These are phyloP conservation scores for Cactoblastis cactorum DNA, from an alignment of 2,888 invertebrate genomes.

Conservation along the genomic window DNA sequence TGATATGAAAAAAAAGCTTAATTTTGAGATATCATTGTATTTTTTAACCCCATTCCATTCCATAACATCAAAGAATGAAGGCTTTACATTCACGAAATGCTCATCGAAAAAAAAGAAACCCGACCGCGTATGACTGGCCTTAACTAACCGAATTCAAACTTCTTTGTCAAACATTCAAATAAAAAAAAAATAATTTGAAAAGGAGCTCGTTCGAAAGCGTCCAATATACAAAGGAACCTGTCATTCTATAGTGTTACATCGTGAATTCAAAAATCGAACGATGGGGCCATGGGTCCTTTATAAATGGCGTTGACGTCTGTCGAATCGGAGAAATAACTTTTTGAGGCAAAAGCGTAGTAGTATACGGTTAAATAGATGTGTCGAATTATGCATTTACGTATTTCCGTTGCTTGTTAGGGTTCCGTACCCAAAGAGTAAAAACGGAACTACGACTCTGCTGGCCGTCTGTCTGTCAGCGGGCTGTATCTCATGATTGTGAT, in stretches of 20 bases:
- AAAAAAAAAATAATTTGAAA: conserved; percentile 27
- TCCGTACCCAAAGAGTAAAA: too few species aligned
- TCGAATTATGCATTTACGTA: conserved; percentile 7
- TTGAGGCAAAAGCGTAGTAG: conserved; percentile 18
- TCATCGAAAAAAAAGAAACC: conserved; percentile 23
- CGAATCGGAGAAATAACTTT: conserved; percentile 21
- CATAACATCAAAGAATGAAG: conserved; percentile 10
- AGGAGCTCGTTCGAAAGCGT: conserved; percentile 18
- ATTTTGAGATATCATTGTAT: conserved; percentile 10
- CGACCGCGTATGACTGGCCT: conserved; percentile 33
- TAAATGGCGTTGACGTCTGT: conserved; percentile 19
- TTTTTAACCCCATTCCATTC: conserved; percentile 13
- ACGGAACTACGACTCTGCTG: too few species aligned
- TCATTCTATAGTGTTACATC: conserved; percentile 5
- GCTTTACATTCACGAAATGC: conserved; percentile 11
- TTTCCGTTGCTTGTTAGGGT: too few species aligned
- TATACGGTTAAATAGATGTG: conserved; percentile 23
- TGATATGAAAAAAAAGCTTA: not conserved
- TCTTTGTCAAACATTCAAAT: conserved; percentile 37
- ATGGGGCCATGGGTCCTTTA: conserved; percentile 7
- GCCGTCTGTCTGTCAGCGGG: too few species aligned
- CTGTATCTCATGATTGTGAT: too few species aligned
- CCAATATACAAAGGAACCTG: conserved; percentile 12
- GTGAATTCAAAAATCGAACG: conserved; percentile 1
- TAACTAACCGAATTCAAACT: conserved; percentile 47